Evolutionary conservation across 2,888 invertebrate species (phyloP).

Genomic region (Dicyrtomina minuta): DNA sequence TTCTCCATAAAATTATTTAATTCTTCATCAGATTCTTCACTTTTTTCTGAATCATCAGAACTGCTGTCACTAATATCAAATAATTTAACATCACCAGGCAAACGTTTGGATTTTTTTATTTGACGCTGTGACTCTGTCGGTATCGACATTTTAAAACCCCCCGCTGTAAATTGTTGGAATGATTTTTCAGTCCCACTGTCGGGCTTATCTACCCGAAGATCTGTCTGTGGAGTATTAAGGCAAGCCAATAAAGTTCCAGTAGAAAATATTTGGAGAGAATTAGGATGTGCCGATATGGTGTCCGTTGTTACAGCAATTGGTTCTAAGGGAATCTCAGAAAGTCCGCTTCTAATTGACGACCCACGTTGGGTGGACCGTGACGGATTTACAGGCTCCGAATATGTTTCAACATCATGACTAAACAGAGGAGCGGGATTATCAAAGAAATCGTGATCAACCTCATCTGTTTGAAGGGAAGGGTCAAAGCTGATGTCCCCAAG

Average conservation of each 20-base stretch:
- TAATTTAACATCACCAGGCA: constrained; percentile 14
- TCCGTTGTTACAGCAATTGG: not conserved
- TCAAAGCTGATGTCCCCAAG: constrained; percentile 39
- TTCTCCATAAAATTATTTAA: constrained; percentile 44
- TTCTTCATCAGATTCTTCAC: constrained; percentile 41
- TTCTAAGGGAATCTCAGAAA: not conserved
- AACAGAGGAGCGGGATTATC: constrained; percentile 17
- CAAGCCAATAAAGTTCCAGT: constrained; percentile 32
- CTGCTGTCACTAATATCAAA: constrained; percentile 41
- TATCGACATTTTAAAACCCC: too few relatives aligned
- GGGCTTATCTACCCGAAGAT: not conserved
- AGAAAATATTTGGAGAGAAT: constrained; percentile 22
- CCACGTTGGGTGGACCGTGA: not conserved
- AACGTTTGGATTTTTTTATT: constrained; percentile 1
- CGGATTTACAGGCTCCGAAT: not conserved
- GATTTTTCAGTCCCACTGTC: not conserved
- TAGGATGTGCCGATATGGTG: not conserved
- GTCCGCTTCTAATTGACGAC: not conserved
- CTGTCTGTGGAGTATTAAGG: constrained; percentile 16
- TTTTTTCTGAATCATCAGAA: constrained; percentile 26
- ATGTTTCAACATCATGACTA: too few relatives aligned
- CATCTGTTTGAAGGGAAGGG: constrained; percentile 38
- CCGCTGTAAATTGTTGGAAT: not conserved
- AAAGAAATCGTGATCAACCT: constrained; percentile 47
- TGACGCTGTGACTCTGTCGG: too few relatives aligned